Evolutionary conservation across 2,888 invertebrate species (phyloP).

Genomic region (Aleiodes testaceus): DNA sequence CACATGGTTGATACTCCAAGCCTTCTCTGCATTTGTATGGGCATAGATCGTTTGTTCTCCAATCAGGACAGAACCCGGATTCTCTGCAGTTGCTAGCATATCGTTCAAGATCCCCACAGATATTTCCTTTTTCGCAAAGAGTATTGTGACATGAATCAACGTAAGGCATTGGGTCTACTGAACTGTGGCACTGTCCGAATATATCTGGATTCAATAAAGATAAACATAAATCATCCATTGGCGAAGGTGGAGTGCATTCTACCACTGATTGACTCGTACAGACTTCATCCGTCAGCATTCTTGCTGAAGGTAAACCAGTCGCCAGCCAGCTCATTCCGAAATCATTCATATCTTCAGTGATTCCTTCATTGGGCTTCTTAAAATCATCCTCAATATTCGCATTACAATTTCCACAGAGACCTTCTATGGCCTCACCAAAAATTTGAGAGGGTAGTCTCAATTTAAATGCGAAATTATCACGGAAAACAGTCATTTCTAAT

Average conservation of each 20-base stretch:
- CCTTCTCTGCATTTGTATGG: slow-evolving; percentile 78
- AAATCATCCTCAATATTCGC: slow-evolving; percentile 77
- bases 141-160: slow-evolving; percentile 82
- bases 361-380: slow-evolving; percentile 74
- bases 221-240: slow-evolving; percentile 80
- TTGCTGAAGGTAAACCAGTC: slow-evolving; percentile 48
- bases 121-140: slow-evolving; percentile 76
- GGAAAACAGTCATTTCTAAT: slow-evolving; percentile 77
- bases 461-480: slow-evolving; percentile 67
- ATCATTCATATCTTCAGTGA: slow-evolving; percentile 75
- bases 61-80: slow-evolving; percentile 83
- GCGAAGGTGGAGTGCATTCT: slow-evolving; percentile 74
- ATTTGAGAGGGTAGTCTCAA: slow-evolving; percentile 83
- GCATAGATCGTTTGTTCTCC: slow-evolving; percentile 80
- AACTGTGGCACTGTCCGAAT: slow-evolving; percentile 82
- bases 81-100: slow-evolving; percentile 83
- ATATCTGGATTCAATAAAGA: slow-evolving; percentile 76
- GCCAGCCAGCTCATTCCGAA: slow-evolving; percentile 77
- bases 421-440: slow-evolving; percentile 83
- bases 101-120: slow-evolving; percentile 80
- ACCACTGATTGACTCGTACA: slow-evolving; percentile 68
- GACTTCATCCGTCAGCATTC: slow-evolving; percentile 61
- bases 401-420: slow-evolving; percentile 86
- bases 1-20: slow-evolving; percentile 75
- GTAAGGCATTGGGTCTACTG: slow-evolving; percentile 82